These are phyloP conservation scores for Spermophilus dauricus DNA, from an alignment of 2,113 vertebrate genomes.

Conservation along the genomic window DNA sequence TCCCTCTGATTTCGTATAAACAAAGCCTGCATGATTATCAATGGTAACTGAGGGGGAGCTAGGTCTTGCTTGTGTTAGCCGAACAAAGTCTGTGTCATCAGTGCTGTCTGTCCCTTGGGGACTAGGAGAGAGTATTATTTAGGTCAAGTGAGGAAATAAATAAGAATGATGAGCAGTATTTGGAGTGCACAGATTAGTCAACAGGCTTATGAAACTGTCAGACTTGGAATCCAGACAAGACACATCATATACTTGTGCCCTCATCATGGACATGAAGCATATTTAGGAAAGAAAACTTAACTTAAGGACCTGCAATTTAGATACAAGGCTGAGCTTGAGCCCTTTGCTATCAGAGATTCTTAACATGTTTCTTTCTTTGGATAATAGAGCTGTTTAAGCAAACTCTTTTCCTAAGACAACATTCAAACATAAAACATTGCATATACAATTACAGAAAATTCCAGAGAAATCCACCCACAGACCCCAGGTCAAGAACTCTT, in stretches of 20 bases:
- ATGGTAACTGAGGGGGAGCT: not conserved
- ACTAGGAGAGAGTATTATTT: not conserved
- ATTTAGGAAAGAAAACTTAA: not conserved
- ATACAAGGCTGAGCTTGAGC: not conserved
- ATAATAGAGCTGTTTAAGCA: not conserved
- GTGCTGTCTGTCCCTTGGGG: not conserved
- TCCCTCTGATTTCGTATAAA: conserved; percentile 56
- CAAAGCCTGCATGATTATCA: conserved; percentile 41
- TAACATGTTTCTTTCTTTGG: not conserved
- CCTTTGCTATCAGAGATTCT: not conserved
- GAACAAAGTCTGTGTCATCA: not conserved
- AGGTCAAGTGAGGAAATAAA: not conserved
- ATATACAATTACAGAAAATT: not conserved
- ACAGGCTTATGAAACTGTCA: not conserved
- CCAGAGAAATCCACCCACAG: not conserved
- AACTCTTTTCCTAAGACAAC: not conserved
- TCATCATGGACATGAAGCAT: not conserved
- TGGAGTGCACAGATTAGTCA: not conserved
- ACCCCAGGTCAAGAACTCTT: conserved; percentile 26
- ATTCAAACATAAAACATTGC: not conserved
- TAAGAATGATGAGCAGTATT: not conserved
- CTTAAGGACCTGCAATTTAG: not conserved
- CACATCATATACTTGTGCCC: not conserved
- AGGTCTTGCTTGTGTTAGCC: not conserved
- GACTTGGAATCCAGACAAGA: not conserved